These are phyloP conservation scores for Chauna torquata DNA, from an alignment of 2,113 vertebrate genomes.

Conservation along the genomic window DNA sequence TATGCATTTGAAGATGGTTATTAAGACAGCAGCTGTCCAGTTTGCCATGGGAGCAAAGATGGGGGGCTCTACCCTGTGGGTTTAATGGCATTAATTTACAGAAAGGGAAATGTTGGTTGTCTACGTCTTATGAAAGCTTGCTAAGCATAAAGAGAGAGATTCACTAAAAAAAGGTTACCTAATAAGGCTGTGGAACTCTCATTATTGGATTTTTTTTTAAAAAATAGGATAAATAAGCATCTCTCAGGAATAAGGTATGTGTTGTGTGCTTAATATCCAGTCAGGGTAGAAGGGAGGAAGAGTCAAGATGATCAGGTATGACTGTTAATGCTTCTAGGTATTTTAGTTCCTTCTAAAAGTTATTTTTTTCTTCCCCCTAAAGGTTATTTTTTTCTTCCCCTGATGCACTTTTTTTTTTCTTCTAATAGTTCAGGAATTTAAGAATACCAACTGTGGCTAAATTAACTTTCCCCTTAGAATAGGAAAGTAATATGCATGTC, in stretches of 20 bases:
- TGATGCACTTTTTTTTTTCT: not conserved
- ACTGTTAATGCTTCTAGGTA: not conserved
- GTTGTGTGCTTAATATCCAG: not conserved
- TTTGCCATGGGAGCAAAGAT: not conserved
- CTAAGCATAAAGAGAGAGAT: not conserved
- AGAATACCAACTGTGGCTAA: not conserved
- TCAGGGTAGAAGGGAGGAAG: not conserved
- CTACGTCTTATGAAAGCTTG: not conserved
- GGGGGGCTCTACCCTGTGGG: not conserved
- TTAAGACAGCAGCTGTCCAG: accelerated
- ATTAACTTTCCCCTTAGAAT: not conserved
- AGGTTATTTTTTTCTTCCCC: not conserved
- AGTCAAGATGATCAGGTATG: not conserved
- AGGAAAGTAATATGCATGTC: not conserved
- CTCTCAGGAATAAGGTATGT: not conserved
- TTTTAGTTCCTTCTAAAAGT: not conserved
- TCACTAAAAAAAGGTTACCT: not conserved
- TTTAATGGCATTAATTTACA: not conserved
- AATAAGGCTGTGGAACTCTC: not conserved
- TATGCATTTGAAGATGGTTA: not conserved
- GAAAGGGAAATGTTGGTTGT: not conserved
- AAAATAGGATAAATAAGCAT: not conserved
- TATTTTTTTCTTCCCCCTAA: not conserved
- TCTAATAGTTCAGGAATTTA: not conserved
- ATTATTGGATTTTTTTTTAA: not conserved